A percentile compares a stretch with the other conserved stretches of the same genome.
Evolutionary conservation across 2,113 vertebrate species (phyloP).

Genomic region (Sander lucioperca): DNA sequence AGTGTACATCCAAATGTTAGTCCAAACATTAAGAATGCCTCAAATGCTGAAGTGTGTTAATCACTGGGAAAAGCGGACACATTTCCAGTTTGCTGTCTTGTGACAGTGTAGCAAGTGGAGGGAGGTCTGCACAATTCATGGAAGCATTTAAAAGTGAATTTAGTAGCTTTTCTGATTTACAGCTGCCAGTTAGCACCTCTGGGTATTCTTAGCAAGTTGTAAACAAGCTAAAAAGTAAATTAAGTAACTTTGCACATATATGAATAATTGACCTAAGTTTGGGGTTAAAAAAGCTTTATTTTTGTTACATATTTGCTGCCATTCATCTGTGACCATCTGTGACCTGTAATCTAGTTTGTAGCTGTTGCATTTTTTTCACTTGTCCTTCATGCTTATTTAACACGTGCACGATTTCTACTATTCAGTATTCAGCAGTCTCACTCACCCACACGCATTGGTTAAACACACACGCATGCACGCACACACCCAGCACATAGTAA

Average conservation of each 20-base stretch:
- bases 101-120: neutral
- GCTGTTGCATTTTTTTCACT: constrained; percentile 11
- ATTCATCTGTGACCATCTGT: neutral
- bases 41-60: neutral
- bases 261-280: neutral
- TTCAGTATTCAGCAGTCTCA: constrained; percentile 60
- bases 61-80: neutral
- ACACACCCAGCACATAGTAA: constrained; percentile 17
- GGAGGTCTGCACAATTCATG: neutral
- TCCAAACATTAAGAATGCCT: neutral
- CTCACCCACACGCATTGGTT: constrained; percentile 51
- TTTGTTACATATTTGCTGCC: neutral
- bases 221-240: neutral
- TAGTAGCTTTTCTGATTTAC: neutral
- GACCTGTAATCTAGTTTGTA: neutral
- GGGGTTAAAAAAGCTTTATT: neutral
- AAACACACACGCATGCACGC: neutral
- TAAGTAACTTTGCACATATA: neutral
- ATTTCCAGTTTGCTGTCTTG: neutral
- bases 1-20: neutral
- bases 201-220: neutral
- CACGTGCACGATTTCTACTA: constrained; percentile 47
- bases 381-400: constrained; percentile 12
- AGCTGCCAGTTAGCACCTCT: neutral
- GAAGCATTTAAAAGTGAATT: neutral